Evolutionary conservation across 2,888 invertebrate genomes (phyloP).

Genomic region (Rhopalosiphum nymphaeae): DNA sequence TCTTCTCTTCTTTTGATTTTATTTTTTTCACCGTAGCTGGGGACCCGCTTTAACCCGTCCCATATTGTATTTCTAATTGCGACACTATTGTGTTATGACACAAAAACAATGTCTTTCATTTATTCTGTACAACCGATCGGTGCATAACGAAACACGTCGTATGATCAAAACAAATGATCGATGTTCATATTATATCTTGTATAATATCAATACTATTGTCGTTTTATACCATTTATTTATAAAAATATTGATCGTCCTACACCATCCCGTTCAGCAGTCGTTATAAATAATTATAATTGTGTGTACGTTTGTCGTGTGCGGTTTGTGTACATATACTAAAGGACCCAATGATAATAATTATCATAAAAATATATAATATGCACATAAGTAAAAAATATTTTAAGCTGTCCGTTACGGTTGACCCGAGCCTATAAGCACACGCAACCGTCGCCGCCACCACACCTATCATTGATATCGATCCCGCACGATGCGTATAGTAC

Average conservation of each 20-base stretch:
- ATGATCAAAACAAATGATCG: conserved; percentile 5
- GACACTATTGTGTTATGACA: conserved; percentile 12
- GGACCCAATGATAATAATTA: background rate
- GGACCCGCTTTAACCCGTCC: conserved; percentile 1
- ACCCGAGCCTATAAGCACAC: background rate
- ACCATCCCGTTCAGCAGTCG: background rate
- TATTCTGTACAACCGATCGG: conserved; percentile 2
- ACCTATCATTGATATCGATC: conserved; percentile 37
- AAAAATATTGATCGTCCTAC: background rate
- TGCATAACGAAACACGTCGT: background rate
- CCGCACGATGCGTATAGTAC: background rate
- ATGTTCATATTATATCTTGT: background rate
- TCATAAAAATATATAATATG: background rate
- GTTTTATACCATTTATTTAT: background rate
- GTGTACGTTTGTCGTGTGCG: background rate
- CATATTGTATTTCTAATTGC: conserved; percentile 52
- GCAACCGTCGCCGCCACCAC: background rate
- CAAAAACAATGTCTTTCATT: conserved; percentile 27
- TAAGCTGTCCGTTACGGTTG: background rate
- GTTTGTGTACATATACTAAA: background rate
- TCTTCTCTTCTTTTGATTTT: background rate
- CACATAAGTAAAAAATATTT: background rate
- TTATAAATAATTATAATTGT: conserved; percentile 9
- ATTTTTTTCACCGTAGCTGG: background rate
- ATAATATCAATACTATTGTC: background rate